These are phyloP conservation scores for Teleogryllus oceanicus DNA, from an alignment of 2,888 invertebrate genomes.

Conservation along the genomic window DNA sequence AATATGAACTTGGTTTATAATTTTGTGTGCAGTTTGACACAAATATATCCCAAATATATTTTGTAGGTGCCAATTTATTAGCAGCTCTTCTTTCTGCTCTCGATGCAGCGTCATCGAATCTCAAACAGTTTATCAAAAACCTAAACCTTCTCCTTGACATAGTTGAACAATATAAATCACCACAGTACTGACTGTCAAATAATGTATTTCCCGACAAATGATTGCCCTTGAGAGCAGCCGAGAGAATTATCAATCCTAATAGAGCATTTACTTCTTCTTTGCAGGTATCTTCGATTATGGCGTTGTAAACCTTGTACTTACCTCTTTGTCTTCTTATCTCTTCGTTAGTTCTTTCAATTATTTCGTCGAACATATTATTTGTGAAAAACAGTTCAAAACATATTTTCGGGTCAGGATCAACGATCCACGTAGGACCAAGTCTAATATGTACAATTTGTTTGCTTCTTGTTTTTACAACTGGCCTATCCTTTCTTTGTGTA, in stretches of 20 bases:
- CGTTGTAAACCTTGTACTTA: not conserved
- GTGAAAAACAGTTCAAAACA: not conserved
- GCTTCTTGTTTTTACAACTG: not conserved
- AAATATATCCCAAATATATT: not conserved
- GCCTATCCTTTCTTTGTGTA: not conserved
- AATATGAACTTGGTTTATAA: not conserved
- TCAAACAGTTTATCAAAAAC: not conserved
- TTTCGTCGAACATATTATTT: not conserved
- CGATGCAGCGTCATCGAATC: not conserved
- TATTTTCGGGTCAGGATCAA: not conserved
- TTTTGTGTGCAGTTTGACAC: not conserved
- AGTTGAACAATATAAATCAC: not conserved
- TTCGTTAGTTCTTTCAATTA: not conserved
- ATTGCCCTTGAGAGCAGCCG: not conserved
- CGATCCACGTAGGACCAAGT: not conserved
- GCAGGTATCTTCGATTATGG: not conserved
- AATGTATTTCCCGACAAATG: not conserved
- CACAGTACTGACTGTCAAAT: not conserved
- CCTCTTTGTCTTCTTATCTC: not conserved
- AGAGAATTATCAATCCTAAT: not conserved
- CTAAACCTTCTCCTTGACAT: not conserved
- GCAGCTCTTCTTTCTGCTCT: not conserved
- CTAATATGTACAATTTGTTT: not conserved
- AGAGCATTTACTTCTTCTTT: not conserved
- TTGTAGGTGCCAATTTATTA: not conserved